Evolutionary conservation across 2,888 invertebrate species (phyloP).

Genomic region (Scaptomyza tumidula): DNA sequence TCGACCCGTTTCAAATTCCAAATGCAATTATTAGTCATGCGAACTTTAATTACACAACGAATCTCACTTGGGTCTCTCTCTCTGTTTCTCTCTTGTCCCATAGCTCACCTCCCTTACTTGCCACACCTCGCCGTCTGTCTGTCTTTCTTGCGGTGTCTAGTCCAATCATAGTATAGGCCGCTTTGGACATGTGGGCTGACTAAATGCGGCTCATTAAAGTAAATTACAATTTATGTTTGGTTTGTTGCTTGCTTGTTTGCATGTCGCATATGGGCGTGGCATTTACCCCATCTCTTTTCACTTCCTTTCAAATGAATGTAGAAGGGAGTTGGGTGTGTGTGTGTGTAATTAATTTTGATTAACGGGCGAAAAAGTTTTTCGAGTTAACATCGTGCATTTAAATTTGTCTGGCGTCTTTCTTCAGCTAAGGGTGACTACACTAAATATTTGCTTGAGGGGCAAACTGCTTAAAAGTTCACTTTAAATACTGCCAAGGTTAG

Average conservation of each 20-base stretch:
- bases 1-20: constrained; percentile 69
- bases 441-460: not conserved
- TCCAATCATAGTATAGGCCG: constrained; percentile 57
- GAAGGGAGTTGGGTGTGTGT: constrained; percentile 11
- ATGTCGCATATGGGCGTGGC: constrained; percentile 73
- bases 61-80: constrained; percentile 39
- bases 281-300: constrained; percentile 23
- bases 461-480: constrained; percentile 38
- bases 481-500: constrained; percentile 31
- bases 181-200: constrained; percentile 55
- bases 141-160: constrained; percentile 17
- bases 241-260: constrained; percentile 57
- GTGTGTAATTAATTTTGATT: constrained; percentile 79
- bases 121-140: constrained; percentile 2
- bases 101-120: constrained; percentile 16
- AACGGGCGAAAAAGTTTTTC: constrained; percentile 69
- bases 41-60: constrained; percentile 72
- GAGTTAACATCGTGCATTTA: constrained; percentile 52
- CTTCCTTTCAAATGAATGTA: constrained; percentile 13
- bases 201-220: constrained; percentile 78
- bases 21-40: constrained; percentile 71
- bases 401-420: constrained; percentile 31
- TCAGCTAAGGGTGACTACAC: constrained; percentile 23
- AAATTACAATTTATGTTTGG: constrained; percentile 74
- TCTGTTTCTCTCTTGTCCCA: not conserved